Evolutionary conservation across 2,888 invertebrate species (phyloP).

Genomic region (Dyspetes luteomarginatus): DNA sequence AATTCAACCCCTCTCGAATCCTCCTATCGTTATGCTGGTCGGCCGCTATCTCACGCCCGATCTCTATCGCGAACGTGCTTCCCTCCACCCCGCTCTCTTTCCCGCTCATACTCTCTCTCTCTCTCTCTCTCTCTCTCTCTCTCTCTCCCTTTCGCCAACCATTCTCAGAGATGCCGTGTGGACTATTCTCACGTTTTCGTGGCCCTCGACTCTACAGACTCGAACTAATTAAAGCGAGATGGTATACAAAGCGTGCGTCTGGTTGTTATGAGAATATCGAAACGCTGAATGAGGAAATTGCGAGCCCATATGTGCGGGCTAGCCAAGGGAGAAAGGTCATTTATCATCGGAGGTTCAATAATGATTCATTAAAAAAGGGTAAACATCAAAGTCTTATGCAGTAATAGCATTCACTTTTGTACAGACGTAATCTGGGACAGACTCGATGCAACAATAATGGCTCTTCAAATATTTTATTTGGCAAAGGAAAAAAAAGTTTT

Average conservation of each 20-base stretch:
- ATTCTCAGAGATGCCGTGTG: constrained; percentile 8
- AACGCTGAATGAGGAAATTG: neutral
- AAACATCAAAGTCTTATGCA: no score
- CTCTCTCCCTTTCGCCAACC: neutral
- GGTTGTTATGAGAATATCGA: neutral
- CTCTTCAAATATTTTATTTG: no score
- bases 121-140: constrained; percentile 4
- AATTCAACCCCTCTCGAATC: constrained; percentile 42
- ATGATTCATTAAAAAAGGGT: no score
- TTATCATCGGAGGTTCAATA: neutral
- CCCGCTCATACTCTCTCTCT: neutral
- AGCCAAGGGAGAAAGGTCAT: neutral
- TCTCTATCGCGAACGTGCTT: constrained; percentile 34
- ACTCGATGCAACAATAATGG: no score
- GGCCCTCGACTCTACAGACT: constrained; percentile 6
- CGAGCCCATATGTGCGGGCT: neutral
- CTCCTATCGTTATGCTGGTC: constrained; percentile 47
- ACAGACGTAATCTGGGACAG: no score
- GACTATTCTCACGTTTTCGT: constrained; percentile 15
- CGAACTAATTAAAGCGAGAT: constrained; percentile 40
- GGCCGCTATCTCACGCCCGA: constrained; percentile 42
- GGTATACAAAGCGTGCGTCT: neutral
- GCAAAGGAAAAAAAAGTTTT: no score
- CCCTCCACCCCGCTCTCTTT: constrained; percentile 16
- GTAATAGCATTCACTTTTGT: no score